Evolutionary conservation across 2,888 invertebrate species (phyloP), one percentile per base, ranked within the genome.

Genomic region (Ametastegia equiseti): DNA sequence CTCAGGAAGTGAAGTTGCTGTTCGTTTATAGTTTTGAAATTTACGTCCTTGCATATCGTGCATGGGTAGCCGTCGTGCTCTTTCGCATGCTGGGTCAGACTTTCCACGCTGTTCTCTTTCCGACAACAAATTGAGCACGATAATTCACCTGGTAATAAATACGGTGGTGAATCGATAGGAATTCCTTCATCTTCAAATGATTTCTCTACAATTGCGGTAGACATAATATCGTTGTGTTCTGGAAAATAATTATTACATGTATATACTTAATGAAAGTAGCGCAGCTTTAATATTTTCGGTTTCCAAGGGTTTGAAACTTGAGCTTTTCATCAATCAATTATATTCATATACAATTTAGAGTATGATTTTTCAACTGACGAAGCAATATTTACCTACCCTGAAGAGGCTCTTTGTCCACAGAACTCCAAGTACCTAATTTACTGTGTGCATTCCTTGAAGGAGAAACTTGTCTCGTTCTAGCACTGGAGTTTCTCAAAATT

Each of bases 11-110:
- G 81, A 42, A 69, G 0, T 69, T 80, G 75, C 5, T 81, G 83
- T 63, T 83, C 83, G 27, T 57, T 69, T 13, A 63, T 13, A 50
- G 81, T 45, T 13, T 57, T 45, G 60, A 84, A 84, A 50, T 78
- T 50, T 54, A 65, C 60, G 7, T 73, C 45, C 23, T 57, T 60
- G 39, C 82, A 80, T 45, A 81, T 81, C 1, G 77, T 80, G 50
- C n/a, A 33, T 13, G 30, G 81, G 27, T 81, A 73, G 4, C 45
- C 77, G 0, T 57, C 36, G 42, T 81, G 81, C 11, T 73, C 36
- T 13, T 63, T 71, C 19, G 81, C 81, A 27, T 81, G 81, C n/a
- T 45, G 30, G 0, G 27, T 50, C 47, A 81, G 1, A 47, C 36
- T 47, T 39, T 75, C 54, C 3, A 65, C 3, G 73, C 69, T 65